Conservation (phyloP, 2,888 invertebrate species). For the Drosophila algonquin region DNA sequence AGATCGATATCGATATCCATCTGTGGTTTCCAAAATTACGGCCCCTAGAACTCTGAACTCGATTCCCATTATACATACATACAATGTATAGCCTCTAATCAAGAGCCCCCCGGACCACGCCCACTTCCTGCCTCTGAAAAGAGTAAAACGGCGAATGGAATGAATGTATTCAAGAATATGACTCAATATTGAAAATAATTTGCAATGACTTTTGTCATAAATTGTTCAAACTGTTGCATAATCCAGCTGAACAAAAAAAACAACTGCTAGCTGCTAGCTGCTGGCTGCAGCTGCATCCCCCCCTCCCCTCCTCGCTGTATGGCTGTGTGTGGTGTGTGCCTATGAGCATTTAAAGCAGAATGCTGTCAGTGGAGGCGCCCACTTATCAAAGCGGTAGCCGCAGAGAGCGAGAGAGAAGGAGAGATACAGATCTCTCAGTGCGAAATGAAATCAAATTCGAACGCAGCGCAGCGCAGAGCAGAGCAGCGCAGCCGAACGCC, state of each 20-base stretch:
- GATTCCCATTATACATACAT: conserved; percentile 29
- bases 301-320: background rate
- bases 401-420: conserved; percentile 25
- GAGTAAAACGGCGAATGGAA: background rate
- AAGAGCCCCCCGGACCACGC: conserved; percentile 34
- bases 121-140: conserved; percentile 50
- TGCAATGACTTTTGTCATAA: conserved; percentile 71
- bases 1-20: conserved; percentile 17
- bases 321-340: background rate
- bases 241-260: conserved; percentile 27
- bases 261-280: conserved; percentile 22
- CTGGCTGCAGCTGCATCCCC: conserved; percentile 36
- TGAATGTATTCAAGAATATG: conserved; percentile 36
- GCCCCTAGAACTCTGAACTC: conserved; percentile 54
- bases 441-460: conserved; percentile 47
- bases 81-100: conserved; percentile 27
- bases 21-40: background rate
- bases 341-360: conserved; percentile 53
- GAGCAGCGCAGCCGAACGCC: conserved; percentile 34
- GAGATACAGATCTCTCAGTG: conserved; percentile 58
- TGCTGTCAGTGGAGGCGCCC: conserved; percentile 44
- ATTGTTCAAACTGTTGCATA: conserved; percentile 63
- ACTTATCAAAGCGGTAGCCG: conserved; percentile 31
- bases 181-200: conserved; percentile 74
- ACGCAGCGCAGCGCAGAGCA: background rate